Base-by-base conservation (phyloP, 2,797 vertebrate genomes). In the Lagocephalus sceleratus region DNA sequence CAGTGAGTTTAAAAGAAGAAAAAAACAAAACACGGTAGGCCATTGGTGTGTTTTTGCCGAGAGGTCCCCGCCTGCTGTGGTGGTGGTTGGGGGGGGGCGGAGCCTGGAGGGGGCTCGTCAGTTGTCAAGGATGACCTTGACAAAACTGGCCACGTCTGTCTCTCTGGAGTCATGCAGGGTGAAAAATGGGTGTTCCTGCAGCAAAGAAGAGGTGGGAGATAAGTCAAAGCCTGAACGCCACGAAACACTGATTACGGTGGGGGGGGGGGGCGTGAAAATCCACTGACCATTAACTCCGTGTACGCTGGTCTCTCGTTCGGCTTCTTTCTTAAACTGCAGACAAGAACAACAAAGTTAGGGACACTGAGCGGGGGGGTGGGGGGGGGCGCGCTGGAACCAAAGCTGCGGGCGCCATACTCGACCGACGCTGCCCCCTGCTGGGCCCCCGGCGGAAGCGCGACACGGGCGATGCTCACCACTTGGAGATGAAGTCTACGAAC, bases 251-350 rank as follows among this genome's bases (percentile, higher is more conserved):
- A 35, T 12, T 12, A 35, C 12, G 12, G 32, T 35, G 11, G 11
- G 23, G 23, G 23, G 4, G 4, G 4, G 14, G 5, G 14, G 14
- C 47, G 8, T 12, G 19, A 39, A 22, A 32, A 48, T 12, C 5
- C 38, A 92, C 94, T 89, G 68, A 98, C 97, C 95, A 97, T 96
- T 91, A 99, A 92, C 88, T 99, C 96, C 88, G 95, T 91, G 71
- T 99, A 99, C 15, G 94, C 96, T 70, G 97, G 97, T 89, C 97
- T 92, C 83, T 99, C 97, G 90, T 93, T 95, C 89, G 97, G 96
- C 91, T 94, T 97, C 90, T 99, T 99, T 92, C 97, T 97, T 90
- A 99, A 96, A 90, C 97, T 99, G 89, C 59, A 80, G 88, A 56
- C 41, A 57, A 14, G 48, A 41, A 57, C 60, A 5, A 54, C 9